Evolutionary conservation across 2,888 invertebrate genomes (phyloP).

Genomic region (Reticulitermes lucifugus): DNA sequence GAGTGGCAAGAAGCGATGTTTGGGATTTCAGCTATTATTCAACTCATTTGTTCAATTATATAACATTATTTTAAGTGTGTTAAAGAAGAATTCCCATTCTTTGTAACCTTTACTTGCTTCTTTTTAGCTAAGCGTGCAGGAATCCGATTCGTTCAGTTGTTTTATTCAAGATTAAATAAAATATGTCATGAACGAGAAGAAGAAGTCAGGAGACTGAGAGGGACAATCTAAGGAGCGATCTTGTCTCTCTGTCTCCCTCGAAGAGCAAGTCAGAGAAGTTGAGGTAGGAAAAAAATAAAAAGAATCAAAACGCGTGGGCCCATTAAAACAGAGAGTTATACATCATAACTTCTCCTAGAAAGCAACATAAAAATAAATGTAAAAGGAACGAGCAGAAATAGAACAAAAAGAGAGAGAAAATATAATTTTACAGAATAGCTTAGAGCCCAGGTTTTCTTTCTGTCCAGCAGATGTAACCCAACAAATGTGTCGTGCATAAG

Average conservation of each 20-base stretch:
- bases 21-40: not conserved
- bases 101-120: not conserved
- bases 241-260: too few relatives aligned
- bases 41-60: not conserved
- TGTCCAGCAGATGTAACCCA: not conserved
- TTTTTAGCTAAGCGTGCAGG: not conserved
- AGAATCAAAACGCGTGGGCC: conserved; percentile 19
- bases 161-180: not conserved
- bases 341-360: conserved; percentile 23
- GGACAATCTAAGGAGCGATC: too few relatives aligned
- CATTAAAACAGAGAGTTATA: conserved; percentile 8
- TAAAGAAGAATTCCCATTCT: not conserved
- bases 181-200: not conserved
- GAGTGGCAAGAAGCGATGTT: not conserved
- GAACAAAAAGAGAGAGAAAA: not conserved
- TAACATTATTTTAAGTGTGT: not conserved
- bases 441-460: not conserved
- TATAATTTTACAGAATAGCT: not conserved
- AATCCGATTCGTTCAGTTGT: conserved; percentile 5
- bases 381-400: conserved; percentile 11
- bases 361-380: conserved; percentile 18
- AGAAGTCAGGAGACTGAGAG: not conserved
- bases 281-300: conserved; percentile 2
- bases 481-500: not conserved
- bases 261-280: not conserved